phyloP scores from a whole-genome alignment of 53 echinoderm and acorn worm species.

The Apostichopus leukothele region DNA sequence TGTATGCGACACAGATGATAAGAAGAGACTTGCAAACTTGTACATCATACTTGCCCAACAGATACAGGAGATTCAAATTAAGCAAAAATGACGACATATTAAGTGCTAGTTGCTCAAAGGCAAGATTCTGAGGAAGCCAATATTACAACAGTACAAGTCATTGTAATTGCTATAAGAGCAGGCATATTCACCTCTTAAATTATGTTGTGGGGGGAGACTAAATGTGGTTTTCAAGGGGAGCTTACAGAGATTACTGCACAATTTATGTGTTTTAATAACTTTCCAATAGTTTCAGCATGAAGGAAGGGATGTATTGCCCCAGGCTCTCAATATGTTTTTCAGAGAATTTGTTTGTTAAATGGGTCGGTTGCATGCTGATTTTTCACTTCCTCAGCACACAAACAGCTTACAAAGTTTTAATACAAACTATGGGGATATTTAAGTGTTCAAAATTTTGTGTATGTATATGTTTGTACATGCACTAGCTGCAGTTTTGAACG shows the following conservation, averaged over 20 bases:
- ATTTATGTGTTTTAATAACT: neutral
- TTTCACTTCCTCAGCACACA: too few relatives aligned
- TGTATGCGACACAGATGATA: too few relatives aligned
- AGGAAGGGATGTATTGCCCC: neutral
- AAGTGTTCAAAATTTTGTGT: too few relatives aligned
- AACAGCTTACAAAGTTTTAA: too few relatives aligned
- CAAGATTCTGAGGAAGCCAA: neutral
- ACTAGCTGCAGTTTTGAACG: too few relatives aligned
- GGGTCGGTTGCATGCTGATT: neutral
- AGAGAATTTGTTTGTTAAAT: neutral
- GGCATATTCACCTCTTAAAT: neutral
- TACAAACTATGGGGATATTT: too few relatives aligned
- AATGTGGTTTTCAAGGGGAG: neutral
- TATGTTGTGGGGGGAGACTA: neutral
- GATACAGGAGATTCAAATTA: too few relatives aligned
- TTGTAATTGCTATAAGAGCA: neutral
- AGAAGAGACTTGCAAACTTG: too few relatives aligned
- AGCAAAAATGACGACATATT: too few relatives aligned
- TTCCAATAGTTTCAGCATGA: neutral
- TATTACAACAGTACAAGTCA: neutral
- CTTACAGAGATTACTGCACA: neutral
- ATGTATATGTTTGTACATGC: too few relatives aligned
- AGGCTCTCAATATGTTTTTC: neutral
- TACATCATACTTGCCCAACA: too few relatives aligned
- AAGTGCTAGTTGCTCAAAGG: neutral